Evolutionary conservation across 2,888 invertebrate species (phyloP).

Genomic region (Euphydryas editha): DNA sequence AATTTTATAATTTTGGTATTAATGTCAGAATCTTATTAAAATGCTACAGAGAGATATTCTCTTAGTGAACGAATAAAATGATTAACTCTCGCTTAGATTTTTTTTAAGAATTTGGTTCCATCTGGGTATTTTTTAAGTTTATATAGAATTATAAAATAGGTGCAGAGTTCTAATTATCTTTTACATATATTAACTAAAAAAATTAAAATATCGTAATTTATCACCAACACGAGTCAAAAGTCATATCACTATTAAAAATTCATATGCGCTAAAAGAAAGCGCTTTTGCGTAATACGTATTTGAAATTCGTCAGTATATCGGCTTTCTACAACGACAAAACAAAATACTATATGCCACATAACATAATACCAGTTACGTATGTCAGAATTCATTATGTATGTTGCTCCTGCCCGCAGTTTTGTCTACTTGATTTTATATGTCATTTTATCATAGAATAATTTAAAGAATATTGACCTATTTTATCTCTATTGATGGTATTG

Average conservation of each 20-base stretch:
- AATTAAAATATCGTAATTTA: no score
- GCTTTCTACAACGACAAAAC: constrained; percentile 41
- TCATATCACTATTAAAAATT: constrained; percentile 6
- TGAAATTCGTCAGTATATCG: constrained; percentile 41
- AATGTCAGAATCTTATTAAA: constrained; percentile 2
- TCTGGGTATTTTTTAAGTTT: not conserved
- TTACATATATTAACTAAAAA: no score
- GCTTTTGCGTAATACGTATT: constrained; percentile 42
- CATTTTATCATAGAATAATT: not conserved
- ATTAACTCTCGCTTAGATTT: not conserved
- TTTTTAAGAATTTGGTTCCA: not conserved
- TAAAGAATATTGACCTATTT: no score
- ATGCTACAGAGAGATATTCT: not conserved
- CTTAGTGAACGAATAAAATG: not conserved
- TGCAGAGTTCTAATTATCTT: no score
- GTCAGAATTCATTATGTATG: not conserved
- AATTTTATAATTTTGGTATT: not conserved
- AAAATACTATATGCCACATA: constrained; percentile 37
- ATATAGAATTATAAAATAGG: no score
- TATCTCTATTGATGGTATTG: no score
- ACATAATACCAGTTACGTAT: constrained; percentile 19
- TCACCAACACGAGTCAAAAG: constrained; percentile 8
- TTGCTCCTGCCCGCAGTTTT: not conserved
- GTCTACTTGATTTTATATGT: not conserved
- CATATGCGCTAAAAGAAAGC: constrained; percentile 44